Evolutionary conservation across 2,113 vertebrate species (phyloP).

Genomic region (Nansenia antarctica): DNA sequence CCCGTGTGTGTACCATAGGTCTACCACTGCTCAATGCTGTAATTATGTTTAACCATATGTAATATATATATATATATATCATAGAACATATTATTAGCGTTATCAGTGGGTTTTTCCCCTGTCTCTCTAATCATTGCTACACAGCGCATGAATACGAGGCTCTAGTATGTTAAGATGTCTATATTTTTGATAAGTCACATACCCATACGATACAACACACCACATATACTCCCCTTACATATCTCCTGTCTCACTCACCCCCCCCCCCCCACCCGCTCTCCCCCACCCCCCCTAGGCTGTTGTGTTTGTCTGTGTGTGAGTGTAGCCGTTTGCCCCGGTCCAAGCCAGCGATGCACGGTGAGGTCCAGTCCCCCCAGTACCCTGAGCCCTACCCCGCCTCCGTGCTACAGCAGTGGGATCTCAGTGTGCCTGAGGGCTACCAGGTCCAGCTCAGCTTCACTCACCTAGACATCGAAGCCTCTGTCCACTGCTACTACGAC

Average conservation of each 20-base stretch:
- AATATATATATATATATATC: too few species aligned
- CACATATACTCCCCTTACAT: too few species aligned
- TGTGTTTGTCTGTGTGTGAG: conserved; percentile 51
- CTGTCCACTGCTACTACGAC: conserved; percentile 84
- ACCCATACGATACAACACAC: not conserved
- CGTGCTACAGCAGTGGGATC: conserved; percentile 74
- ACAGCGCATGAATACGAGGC: too few species aligned
- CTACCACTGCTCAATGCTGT: too few species aligned
- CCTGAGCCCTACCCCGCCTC: conserved; percentile 84
- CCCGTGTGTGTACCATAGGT: too few species aligned
- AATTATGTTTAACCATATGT: too few species aligned
- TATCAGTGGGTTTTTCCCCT: too few species aligned
- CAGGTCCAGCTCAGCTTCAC: conserved; percentile 83
- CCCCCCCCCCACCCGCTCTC: not conserved
- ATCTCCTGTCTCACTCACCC: not conserved
- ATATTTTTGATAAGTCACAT: not conserved
- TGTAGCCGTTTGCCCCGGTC: conserved; percentile 17
- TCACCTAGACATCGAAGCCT: conserved; percentile 87
- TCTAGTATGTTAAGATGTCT: too few species aligned
- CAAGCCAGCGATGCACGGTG: conserved; percentile 65
- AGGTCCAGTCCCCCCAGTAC: conserved; percentile 82
- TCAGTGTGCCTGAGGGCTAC: conserved; percentile 82
- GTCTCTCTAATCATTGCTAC: too few species aligned
- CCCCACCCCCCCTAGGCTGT: conserved; percentile 53
- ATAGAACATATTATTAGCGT: too few species aligned